Percentiles rank a stretch among this genome's conserved stretches.
Evolutionary conservation across 2,888 invertebrate species (phyloP).

Genomic region (Anagyrus pseudococci): DNA sequence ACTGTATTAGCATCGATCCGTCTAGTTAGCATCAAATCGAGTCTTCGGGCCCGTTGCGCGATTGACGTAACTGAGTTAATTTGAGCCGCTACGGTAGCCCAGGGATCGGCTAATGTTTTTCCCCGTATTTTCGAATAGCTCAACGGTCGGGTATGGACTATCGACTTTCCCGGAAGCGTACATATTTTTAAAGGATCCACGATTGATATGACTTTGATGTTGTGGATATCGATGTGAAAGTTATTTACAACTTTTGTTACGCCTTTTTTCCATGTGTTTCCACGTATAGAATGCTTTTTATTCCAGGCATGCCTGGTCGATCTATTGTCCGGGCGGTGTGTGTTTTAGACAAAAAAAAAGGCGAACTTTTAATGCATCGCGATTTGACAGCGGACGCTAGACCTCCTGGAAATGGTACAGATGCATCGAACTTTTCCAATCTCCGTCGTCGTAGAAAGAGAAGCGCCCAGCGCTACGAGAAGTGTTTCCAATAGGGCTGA

Average conservation of each 20-base stretch:
- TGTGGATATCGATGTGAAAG: no score
- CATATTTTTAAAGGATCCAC: slow-evolving; percentile 22
- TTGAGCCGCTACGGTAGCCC: neutral
- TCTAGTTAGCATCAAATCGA: slow-evolving; percentile 29
- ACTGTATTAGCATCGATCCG: slow-evolving; percentile 35
- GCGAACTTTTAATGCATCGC: slow-evolving; percentile 24
- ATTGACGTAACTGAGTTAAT: slow-evolving; percentile 34
- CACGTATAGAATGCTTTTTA: no score
- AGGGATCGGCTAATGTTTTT: neutral
- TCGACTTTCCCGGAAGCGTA: no score
- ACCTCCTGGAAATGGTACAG: no score
- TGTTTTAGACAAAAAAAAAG: slow-evolving; percentile 13
- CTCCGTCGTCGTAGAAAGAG: slow-evolving; percentile 9
- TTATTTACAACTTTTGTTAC: no score
- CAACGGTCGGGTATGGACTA: no score
- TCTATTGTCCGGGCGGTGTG: neutral
- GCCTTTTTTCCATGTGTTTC: no score
- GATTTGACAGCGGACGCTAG: slow-evolving; percentile 14
- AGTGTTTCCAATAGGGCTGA: slow-evolving; percentile 8
- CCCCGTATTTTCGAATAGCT: no score
- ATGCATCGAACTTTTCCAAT: slow-evolving; percentile 29
- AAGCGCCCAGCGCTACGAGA: no score
- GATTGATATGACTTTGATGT: neutral
- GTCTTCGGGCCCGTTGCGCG: slow-evolving; percentile 30
- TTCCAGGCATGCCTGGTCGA: no score